Evolutionary conservation across 1,140 invertebrate genomes (phyloP).

Genomic region (Panulirus ornatus): DNA sequence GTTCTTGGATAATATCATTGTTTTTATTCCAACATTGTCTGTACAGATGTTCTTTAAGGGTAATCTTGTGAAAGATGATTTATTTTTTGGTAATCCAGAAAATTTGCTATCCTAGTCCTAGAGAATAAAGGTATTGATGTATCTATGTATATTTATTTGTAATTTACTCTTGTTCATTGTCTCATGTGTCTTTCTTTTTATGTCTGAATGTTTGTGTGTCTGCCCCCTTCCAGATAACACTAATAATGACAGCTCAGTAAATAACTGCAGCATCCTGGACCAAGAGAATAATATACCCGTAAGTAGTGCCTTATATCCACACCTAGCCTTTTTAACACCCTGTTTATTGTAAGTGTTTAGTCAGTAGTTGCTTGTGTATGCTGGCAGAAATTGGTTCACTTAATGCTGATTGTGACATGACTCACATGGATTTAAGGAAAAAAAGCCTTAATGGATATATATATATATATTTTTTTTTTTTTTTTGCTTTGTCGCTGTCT

Average conservation of each 20-base stretch:
- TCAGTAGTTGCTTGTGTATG: slow-evolving; percentile 37
- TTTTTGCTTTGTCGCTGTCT: no score
- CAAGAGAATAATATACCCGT: slow-evolving; percentile 71
- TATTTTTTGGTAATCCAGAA: no score
- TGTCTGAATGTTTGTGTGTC: slow-evolving; percentile 64
- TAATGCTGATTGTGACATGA: not conserved
- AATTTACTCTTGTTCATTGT: slow-evolving; percentile 12
- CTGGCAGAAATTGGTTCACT: not conserved
- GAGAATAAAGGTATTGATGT: no score
- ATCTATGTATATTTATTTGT: not conserved
- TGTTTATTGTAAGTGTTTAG: slow-evolving; percentile 9
- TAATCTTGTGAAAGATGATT: no score
- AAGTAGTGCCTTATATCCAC: slow-evolving; percentile 41
- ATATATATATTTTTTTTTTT: not conserved
- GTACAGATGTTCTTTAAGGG: no score
- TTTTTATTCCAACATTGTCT: no score
- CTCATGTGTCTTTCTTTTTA: slow-evolving; percentile 16
- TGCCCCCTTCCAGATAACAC: slow-evolving; percentile 63
- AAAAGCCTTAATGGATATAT: no score
- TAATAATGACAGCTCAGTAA: slow-evolving; percentile 69
- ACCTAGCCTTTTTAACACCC: not conserved
- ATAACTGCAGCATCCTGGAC: slow-evolving; percentile 65
- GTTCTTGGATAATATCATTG: no score
- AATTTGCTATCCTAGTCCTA: no score
- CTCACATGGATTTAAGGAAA: not conserved